Base-by-base conservation (phyloP, 2,888 invertebrate genomes). In the Bombyx huttoni region DNA sequence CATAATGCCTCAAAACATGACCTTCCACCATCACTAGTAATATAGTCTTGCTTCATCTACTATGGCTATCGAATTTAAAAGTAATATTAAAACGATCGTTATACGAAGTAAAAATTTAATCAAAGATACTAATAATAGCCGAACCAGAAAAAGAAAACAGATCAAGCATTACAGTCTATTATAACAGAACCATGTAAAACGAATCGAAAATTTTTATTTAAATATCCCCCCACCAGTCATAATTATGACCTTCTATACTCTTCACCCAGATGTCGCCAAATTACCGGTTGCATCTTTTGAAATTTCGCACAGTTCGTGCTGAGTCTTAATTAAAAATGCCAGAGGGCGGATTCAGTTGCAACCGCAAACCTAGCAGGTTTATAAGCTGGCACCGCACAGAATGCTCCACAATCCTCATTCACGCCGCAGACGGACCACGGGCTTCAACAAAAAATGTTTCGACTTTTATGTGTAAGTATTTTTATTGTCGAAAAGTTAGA, bases 261-360 rank as follows among this genome's bases (percentile, higher is more conserved):
- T 24, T 48, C 34, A 48, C 48, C 24, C 48, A 33, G 62, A 40
- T 40, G 40, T 40, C 40, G 40, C 40, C 40, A 40, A 40, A 40
- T 40, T 40, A 40, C 40, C 2, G 12, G 8, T 40, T 40, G 40
- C 40, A 12, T 1, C 81, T 74, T 75, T 78, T 72, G 71, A 68
- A 84, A 75, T 74, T 70, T 75, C 61, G 67, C 64, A 40, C 24
- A 62, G 65, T 64, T 83, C 83, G 84, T 84, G 83, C 71, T 54
- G 60, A 56, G 60, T 65, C 58, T 56, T 80, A 81, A 83, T 80
- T 81, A 79, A 78, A 76, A 78, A 74, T 67, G 62, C 57, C 57
- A 58, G 58, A 63, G 66, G 75, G 72, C 70, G 75, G 64, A 51
- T 55, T 56, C 58, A 52, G 58, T 62, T 64, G 52, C 64, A 74